A percentile compares a stretch with the other conserved stretches of the same genome.
Conservation (phyloP, 2,888 invertebrate genomes). For the Myopa tessellatipennis region DNA sequence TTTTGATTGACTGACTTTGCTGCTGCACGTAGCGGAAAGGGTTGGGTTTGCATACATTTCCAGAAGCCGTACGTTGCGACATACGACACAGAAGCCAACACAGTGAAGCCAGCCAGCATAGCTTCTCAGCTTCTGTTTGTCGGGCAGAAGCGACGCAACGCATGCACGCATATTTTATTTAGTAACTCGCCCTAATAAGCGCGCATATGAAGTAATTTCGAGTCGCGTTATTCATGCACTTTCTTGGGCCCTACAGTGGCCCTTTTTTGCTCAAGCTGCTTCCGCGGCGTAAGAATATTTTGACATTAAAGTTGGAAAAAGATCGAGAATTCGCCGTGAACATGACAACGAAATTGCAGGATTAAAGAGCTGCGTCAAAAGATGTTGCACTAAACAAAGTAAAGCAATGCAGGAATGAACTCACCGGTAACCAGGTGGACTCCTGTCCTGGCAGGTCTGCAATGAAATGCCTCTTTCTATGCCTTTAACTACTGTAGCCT, state of each 20-base stretch:
- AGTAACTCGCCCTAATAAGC: constrained; percentile 28
- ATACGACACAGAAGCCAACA: constrained; percentile 6
- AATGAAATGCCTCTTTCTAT: too few species aligned
- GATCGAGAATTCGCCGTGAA: neutral
- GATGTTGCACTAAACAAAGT: too few species aligned
- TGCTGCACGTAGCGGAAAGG: neutral
- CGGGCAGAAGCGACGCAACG: neutral
- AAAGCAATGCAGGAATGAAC: too few species aligned
- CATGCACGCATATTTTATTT: constrained; percentile 32
- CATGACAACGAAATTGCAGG: too few species aligned
- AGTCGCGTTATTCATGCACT: constrained; percentile 5
- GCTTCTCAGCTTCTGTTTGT: neutral
- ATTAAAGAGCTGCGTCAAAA: too few species aligned
- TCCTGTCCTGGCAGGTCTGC: too few species aligned
- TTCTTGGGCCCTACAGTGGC: neutral
- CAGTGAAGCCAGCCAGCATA: neutral
- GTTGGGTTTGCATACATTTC: constrained; percentile 4
- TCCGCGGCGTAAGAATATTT: constrained; percentile 15
- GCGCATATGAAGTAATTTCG: constrained; percentile 32
- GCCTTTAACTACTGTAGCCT: too few species aligned
- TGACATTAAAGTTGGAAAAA: neutral
- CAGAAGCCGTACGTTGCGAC: neutral
- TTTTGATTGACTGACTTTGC: constrained; percentile 39
- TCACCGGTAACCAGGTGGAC: too few species aligned
- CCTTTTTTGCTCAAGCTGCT: neutral